phyloP scores from a whole-genome alignment of 2,797 vertebrate species.

The Anas acuta region DNA sequence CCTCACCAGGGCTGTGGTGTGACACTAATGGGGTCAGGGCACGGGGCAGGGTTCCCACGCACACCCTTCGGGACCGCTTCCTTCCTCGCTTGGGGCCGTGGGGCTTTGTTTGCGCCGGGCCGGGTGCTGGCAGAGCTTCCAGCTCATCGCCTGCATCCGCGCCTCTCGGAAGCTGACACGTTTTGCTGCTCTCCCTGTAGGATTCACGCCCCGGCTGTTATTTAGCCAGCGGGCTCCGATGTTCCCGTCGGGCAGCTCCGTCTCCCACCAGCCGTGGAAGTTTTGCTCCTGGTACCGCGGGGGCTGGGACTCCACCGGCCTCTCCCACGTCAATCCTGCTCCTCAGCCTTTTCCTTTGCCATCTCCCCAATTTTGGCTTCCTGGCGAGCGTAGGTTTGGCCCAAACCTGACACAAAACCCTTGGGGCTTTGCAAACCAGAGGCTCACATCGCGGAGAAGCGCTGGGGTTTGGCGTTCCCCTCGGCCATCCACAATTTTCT shows the following conservation, averaged over 20 bases:
- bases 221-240: not conserved
- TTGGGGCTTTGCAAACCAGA: not conserved
- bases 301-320: not conserved
- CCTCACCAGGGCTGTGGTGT: not conserved
- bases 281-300: not conserved
- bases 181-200: not conserved
- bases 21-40: not conserved
- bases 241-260: not conserved
- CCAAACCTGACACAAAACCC: not conserved
- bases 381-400: not conserved
- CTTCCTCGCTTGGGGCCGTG: not conserved
- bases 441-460: too few species aligned
- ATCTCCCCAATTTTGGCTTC: not conserved
- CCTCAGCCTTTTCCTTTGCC: not conserved
- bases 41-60: not conserved
- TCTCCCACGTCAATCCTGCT: rapidly evolving
- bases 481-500: not conserved
- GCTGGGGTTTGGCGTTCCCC: too few species aligned
- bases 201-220: not conserved
- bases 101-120: not conserved
- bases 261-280: not conserved
- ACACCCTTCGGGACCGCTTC: not conserved
- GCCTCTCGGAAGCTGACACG: not conserved
- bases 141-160: not conserved
- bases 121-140: not conserved